Evolutionary conservation across 2,113 vertebrate genomes (phyloP), one percentile per base, ranked within the genome.

Genomic region (Mystacornis crossleyi): DNA sequence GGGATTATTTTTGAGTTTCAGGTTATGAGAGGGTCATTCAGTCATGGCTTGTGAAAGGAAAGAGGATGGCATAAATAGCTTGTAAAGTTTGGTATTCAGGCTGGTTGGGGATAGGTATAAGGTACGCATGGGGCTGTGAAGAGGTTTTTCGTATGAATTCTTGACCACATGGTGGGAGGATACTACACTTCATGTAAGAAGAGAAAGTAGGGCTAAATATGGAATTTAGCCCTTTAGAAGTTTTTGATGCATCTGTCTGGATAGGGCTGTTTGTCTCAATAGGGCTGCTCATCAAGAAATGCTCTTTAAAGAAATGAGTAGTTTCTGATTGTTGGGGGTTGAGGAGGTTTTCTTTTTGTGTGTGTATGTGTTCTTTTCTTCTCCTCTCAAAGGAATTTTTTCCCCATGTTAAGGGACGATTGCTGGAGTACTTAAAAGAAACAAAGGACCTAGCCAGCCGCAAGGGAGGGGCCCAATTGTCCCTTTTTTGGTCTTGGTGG

Each of bases 121-220:
- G 48, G 25, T 31, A 21, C 31, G 10, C 0, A 0, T 34, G 33
- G 16, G 7, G 6, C 51, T n/a, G 42, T 74, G 36, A 60, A 50
- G 17, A 55, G 3, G 6, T 28, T 70, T 78, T 79, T 50, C 17
- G 5, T 31, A 6, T 28, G 53, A 15, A 8, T 57, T 47, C 25
- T 58, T 66, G 26, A 55, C n/a, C 5, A 6, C 17, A 7, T 23
- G 2, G 3, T 13, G 11, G 45, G 4, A 58, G 21, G 18, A 47
- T 86, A 28, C 5, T 42, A 11, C 4, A 24, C 4, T 42, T 66
- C 18, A 4, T 18, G 4, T 71, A 25, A 80, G 43, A 23, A 80
- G 24, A 47, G 18, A 66, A 88, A 62, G 7, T 34, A 38, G 18
- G 5, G 24, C 5, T 80, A 40, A 43, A 71, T 48, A 38, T 13